A percentile compares a stretch with the other conserved stretches of the same genome.
Evolutionary conservation across 2,888 invertebrate species (phyloP).

Genomic region (Anoplius nigerrimus): DNA sequence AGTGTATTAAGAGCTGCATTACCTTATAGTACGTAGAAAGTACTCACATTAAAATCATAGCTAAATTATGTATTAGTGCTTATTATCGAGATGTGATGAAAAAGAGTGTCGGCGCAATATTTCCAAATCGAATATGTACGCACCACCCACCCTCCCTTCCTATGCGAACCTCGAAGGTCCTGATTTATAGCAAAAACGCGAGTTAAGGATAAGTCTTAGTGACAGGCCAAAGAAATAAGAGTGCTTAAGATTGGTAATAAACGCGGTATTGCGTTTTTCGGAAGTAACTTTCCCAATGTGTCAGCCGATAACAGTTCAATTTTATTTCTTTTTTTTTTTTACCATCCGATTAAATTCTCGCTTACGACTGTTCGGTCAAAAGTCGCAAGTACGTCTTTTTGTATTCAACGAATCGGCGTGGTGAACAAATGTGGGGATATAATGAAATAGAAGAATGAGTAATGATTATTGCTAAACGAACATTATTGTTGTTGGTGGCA

Average conservation of each 20-base stretch:
- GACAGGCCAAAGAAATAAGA: too few species aligned
- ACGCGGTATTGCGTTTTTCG: too few species aligned
- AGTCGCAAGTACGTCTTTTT: background rate
- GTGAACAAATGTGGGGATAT: slow-evolving; percentile 25
- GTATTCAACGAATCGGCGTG: slow-evolving; percentile 23
- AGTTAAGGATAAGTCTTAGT: background rate
- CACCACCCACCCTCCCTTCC: slow-evolving; percentile 24
- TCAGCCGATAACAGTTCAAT: too few species aligned
- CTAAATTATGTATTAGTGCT: slow-evolving; percentile 63
- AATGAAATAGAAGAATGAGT: slow-evolving; percentile 42
- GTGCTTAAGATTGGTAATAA: too few species aligned
- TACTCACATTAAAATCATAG: slow-evolving; percentile 61
- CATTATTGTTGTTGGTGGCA: too few species aligned
- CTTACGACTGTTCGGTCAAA: background rate
- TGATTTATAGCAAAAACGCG: too few species aligned
- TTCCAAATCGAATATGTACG: slow-evolving; percentile 66
- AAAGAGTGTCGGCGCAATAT: slow-evolving; percentile 62
- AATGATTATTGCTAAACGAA: slow-evolving; percentile 46
- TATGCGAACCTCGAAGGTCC: background rate
- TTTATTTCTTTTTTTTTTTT: too few species aligned
- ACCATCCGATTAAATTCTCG: background rate
- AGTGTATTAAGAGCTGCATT: slow-evolving; percentile 59
- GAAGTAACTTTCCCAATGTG: too few species aligned
- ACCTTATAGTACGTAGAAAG: slow-evolving; percentile 56
- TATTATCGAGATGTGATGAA: slow-evolving; percentile 61